These are phyloP conservation scores for Saguinus imperator DNA, from an alignment of 2,113 vertebrate genomes.

Conservation along the genomic window DNA sequence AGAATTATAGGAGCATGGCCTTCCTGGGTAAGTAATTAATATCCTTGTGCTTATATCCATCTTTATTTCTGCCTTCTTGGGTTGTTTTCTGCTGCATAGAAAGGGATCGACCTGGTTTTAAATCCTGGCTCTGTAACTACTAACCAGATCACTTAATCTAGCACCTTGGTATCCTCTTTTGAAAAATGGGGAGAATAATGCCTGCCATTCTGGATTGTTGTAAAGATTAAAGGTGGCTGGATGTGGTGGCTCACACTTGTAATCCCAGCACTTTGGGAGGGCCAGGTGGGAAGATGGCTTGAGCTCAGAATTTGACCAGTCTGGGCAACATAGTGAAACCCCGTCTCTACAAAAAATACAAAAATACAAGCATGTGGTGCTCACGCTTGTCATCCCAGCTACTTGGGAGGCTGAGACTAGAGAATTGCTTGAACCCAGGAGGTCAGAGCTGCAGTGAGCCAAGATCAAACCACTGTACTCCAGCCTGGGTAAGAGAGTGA, in stretches of 20 bases:
- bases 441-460: background rate
- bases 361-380: background rate
- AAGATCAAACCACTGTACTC: background rate
- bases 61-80: background rate
- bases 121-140: background rate
- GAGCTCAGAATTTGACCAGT: background rate
- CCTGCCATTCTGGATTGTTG: background rate
- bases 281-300: background rate
- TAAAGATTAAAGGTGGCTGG: background rate
- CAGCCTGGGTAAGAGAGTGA: background rate
- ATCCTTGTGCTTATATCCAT: background rate
- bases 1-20: constrained; percentile 59
- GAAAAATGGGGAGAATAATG: background rate
- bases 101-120: background rate
- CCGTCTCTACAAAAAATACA: background rate
- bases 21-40: constrained; percentile 48
- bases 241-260: background rate
- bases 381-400: background rate
- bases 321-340: background rate
- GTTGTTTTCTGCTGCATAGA: background rate
- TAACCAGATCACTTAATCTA: background rate
- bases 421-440: background rate
- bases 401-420: background rate
- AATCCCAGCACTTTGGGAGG: background rate
- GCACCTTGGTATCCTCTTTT: background rate